Evolutionary conservation across 2,888 invertebrate species (phyloP).

Genomic region (Blomia tropicalis): DNA sequence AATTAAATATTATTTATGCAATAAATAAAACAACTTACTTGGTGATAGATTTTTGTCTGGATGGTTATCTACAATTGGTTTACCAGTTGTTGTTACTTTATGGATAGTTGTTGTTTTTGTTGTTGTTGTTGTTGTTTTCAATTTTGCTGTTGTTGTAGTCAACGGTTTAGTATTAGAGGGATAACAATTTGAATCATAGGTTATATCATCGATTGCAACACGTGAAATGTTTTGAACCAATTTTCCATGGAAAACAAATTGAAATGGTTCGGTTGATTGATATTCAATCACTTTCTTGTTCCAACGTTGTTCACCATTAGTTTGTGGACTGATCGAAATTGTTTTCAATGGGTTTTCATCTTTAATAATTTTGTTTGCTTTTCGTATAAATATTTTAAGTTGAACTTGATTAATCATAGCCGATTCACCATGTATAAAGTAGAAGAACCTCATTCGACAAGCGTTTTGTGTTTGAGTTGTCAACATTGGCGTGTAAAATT

Average conservation of each 20-base stretch:
- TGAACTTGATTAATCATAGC: not conserved
- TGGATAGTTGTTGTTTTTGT: no score
- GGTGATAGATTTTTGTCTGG: no score
- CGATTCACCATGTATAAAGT: conserved; percentile 4
- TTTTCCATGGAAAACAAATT: conserved; percentile 4
- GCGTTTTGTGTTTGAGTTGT: not conserved
- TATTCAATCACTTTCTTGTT: not conserved
- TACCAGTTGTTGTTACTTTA: no score
- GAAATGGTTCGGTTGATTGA: conserved; percentile 1
- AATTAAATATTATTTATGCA: no score
- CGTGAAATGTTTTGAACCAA: not conserved
- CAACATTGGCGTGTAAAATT: conserved; percentile 5
- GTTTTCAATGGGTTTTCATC: not conserved
- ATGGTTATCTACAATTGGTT: no score
- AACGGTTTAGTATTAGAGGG: no score
- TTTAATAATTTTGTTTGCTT: not conserved
- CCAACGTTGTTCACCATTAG: not conserved
- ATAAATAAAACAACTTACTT: no score
- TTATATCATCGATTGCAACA: conserved; percentile 7
- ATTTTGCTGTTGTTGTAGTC: no score
- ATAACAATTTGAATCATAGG: not conserved
- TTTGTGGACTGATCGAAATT: not conserved
- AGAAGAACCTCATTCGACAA: conserved; percentile 17
- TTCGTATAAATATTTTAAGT: not conserved
- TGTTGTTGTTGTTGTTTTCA: no score